Percentiles rank a stretch among this genome's conserved stretches.
Conservation (phyloP, 2,888 invertebrate species). For the Agrilus cyanescens region DNA sequence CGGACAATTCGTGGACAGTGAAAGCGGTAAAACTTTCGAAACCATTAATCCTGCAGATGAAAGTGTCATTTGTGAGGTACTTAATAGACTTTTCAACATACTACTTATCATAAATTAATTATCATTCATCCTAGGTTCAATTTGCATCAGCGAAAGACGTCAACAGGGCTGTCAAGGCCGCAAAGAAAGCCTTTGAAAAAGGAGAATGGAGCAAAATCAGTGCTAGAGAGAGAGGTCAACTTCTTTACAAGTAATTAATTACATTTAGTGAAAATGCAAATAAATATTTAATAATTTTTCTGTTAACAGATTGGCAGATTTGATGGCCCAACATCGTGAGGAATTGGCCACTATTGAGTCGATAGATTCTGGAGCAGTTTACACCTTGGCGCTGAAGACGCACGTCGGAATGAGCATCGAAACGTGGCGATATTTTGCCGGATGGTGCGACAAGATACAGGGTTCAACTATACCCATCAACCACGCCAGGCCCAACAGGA, state of each 20-base stretch:
- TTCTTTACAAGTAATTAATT: slow-evolving; percentile 59
- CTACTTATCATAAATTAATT: background rate
- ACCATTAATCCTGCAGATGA: slow-evolving; percentile 82
- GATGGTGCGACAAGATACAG: slow-evolving; percentile 94
- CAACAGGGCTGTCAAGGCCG: slow-evolving; percentile 76
- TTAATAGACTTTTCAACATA: background rate
- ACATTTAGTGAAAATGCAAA: background rate
- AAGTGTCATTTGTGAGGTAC: slow-evolving; percentile 58
- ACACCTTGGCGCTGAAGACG: slow-evolving; percentile 90
- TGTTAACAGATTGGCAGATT: slow-evolving; percentile 64
- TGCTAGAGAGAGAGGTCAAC: slow-evolving; percentile 75
- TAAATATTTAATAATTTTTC: background rate
- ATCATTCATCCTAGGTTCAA: slow-evolving; percentile 35
- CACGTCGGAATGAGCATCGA: slow-evolving; percentile 98
- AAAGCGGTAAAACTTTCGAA: slow-evolving; percentile 48
- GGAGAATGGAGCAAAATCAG: slow-evolving; percentile 94
- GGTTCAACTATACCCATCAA: slow-evolving; percentile 86
- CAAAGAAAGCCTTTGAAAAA: slow-evolving; percentile 73
- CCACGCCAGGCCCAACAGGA: slow-evolving; percentile 83
- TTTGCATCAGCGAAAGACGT: slow-evolving; percentile 71
- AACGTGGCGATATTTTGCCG: slow-evolving; percentile 93
- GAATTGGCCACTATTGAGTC: slow-evolving; percentile 91
- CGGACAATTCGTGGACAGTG: slow-evolving; percentile 77
- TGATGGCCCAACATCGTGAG: slow-evolving; percentile 91
- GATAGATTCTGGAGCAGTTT: slow-evolving; percentile 92